Conservation (phyloP, 2,797 vertebrate genomes). For the Poecilia gillii region DNA sequence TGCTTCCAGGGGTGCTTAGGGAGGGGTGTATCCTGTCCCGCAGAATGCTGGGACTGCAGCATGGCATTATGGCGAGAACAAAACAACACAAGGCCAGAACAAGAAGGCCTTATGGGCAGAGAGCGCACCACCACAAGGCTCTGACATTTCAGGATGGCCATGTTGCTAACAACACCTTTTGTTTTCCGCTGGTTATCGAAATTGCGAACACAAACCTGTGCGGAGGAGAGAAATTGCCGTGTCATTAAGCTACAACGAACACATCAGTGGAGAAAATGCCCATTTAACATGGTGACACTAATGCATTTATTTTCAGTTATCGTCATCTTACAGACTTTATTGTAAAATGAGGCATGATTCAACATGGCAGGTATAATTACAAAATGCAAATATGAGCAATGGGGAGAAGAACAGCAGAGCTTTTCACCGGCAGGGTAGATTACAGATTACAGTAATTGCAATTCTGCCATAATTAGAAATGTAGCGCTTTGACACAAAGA, state of each 20-base stretch:
- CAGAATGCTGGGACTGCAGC: constrained; percentile 48
- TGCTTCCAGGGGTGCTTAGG: constrained; percentile 54
- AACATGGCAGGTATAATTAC: constrained; percentile 72
- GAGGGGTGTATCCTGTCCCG: constrained; percentile 61
- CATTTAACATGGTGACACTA: constrained; percentile 65
- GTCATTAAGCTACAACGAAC: constrained; percentile 62
- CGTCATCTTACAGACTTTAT: constrained; percentile 47
- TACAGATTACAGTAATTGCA: constrained; percentile 70
- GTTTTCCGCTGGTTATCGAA: constrained; percentile 53
- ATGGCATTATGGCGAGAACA: constrained; percentile 48
- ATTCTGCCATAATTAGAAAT: constrained; percentile 69
- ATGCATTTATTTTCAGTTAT: constrained; percentile 63
- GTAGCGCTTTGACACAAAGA: constrained; percentile 50
- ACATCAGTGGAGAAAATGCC: constrained; percentile 57
- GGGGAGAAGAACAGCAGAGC: constrained; percentile 60
- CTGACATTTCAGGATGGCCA: constrained; percentile 66
- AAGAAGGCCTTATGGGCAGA: constrained; percentile 37
- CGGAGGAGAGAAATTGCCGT: constrained; percentile 47
- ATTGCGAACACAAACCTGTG: constrained; percentile 43
- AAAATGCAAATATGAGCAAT: constrained; percentile 61
- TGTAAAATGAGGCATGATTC: constrained; percentile 65
- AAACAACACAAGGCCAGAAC: constrained; percentile 54
- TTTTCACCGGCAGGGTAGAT: constrained; percentile 61
- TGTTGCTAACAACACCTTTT: constrained; percentile 54
- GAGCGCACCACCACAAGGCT: constrained; percentile 45